Percentiles rank a stretch among this genome's conserved stretches.
Evolutionary conservation across 2,113 vertebrate species (phyloP).

Genomic region (Mola mola): DNA sequence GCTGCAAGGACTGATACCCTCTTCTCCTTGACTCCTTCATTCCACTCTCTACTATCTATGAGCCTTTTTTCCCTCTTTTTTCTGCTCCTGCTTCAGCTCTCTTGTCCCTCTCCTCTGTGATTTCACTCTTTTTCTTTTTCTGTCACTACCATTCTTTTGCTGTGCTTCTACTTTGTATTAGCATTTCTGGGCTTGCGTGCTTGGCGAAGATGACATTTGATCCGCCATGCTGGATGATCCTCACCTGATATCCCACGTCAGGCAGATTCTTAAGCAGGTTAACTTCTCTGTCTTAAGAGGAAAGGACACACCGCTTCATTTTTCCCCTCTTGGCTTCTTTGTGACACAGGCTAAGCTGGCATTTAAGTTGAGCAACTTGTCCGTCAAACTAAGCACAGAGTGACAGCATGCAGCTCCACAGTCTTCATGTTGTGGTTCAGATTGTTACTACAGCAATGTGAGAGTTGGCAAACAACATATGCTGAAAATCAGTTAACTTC

Average conservation of each 20-base stretch:
- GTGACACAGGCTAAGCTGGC: slow-evolving; percentile 49
- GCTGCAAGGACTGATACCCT: slow-evolving; percentile 85
- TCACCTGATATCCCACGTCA: slow-evolving; percentile 69
- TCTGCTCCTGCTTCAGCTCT: slow-evolving; percentile 19
- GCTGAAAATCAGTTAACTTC: not conserved
- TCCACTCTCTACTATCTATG: slow-evolving; percentile 42
- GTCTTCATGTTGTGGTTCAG: not conserved
- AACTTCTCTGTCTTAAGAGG: slow-evolving; percentile 63
- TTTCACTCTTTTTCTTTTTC: slow-evolving; percentile 4
- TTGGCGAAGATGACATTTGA: slow-evolving; percentile 71
- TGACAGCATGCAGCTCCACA: slow-evolving; percentile 23
- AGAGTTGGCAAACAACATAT: slow-evolving; percentile 1
- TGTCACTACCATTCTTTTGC: slow-evolving; percentile 4
- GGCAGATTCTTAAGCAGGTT: slow-evolving; percentile 72
- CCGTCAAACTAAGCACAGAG: slow-evolving; percentile 40
- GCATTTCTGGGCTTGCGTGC: slow-evolving; percentile 55
- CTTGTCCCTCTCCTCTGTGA: slow-evolving; percentile 6
- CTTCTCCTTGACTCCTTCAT: slow-evolving; percentile 84
- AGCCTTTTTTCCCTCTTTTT: slow-evolving; percentile 33
- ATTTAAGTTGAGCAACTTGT: slow-evolving; percentile 53
- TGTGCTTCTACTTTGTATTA: slow-evolving; percentile 41
- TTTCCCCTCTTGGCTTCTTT: slow-evolving; percentile 37
- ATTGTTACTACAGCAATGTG: not conserved
- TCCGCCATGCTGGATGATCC: slow-evolving; percentile 71
- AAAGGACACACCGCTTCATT: slow-evolving; percentile 60